phyloP scores from a whole-genome alignment of 23 tunicate genomes.

The Phallusia fumigata region DNA sequence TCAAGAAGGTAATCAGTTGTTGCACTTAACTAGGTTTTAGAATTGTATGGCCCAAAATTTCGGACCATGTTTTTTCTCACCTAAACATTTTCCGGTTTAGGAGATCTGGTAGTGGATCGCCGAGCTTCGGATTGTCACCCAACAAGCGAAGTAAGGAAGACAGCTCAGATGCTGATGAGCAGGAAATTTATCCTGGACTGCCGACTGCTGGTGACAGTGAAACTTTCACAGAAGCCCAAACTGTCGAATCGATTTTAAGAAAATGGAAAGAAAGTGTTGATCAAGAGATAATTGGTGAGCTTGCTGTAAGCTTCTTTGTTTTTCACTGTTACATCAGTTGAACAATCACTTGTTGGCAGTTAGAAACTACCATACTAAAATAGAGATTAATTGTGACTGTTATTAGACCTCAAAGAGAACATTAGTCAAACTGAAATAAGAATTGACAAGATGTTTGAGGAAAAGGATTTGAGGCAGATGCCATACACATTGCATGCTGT shows the following conservation, averaged over 20 bases:
- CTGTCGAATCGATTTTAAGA: conserved; percentile 22
- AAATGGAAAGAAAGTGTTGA: conserved; percentile 32
- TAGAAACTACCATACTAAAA: too few species aligned
- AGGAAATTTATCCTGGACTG: neutral
- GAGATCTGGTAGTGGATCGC: conserved; percentile 22
- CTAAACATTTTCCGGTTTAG: neutral
- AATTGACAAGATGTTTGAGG: conserved; percentile 45
- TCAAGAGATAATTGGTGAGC: conserved; percentile 24
- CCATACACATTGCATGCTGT: conserved; percentile 60
- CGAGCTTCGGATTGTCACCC: conserved; percentile 31
- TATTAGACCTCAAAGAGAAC: conserved; percentile 18
- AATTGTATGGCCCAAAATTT: too few species aligned
- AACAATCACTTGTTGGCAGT: too few species aligned
- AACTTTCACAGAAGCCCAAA: conserved; percentile 10
- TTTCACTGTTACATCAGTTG: too few species aligned
- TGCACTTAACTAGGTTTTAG: too few species aligned
- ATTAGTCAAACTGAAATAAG: conserved; percentile 16
- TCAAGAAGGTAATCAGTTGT: too few species aligned
- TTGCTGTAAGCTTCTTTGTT: too few species aligned
- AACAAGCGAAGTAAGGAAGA: conserved; percentile 39
- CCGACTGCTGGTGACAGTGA: neutral
- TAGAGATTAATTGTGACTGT: neutral
- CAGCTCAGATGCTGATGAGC: neutral
- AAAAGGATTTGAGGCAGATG: conserved; percentile 8
- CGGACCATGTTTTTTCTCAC: too few species aligned